Evolutionary conservation across 2,113 vertebrate species (phyloP).

Genomic region (Stegostoma tigrinum): DNA sequence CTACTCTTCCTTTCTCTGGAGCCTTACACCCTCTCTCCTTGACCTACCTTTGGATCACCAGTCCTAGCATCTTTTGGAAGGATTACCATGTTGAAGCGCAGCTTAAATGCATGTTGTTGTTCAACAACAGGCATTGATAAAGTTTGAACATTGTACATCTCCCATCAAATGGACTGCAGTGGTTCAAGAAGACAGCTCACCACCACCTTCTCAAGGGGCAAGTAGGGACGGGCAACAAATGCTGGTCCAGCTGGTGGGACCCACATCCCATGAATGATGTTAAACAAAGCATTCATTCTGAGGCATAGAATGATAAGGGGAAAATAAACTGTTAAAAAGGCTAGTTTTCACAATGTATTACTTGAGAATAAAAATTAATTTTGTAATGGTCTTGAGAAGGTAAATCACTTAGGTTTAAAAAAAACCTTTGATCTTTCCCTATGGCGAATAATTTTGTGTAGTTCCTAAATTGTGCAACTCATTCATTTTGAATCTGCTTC

Average conservation of each 20-base stretch:
- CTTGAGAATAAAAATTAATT: neutral
- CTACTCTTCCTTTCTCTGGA: neutral
- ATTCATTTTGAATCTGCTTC: slow-evolving; percentile 17
- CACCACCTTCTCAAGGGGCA: no score
- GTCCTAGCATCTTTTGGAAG: neutral
- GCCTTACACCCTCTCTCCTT: neutral
- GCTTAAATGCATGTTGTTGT: neutral
- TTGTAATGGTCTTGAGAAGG: neutral
- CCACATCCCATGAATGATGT: no score
- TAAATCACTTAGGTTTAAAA: neutral
- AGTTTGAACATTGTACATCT: neutral
- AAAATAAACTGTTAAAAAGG: neutral
- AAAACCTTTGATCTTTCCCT: neutral
- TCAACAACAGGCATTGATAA: neutral
- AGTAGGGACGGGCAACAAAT: no score
- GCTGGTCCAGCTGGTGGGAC: no score
- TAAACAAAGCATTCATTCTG: no score
- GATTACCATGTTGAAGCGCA: neutral
- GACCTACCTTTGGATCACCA: neutral
- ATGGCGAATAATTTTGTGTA: neutral
- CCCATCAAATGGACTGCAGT: no score
- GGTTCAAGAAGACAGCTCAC: no score
- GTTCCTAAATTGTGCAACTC: neutral
- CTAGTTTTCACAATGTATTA: neutral
- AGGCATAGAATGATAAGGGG: neutral